Conservation (phyloP, 2,797 vertebrate species). For the Micromesistius poutassou region DNA sequence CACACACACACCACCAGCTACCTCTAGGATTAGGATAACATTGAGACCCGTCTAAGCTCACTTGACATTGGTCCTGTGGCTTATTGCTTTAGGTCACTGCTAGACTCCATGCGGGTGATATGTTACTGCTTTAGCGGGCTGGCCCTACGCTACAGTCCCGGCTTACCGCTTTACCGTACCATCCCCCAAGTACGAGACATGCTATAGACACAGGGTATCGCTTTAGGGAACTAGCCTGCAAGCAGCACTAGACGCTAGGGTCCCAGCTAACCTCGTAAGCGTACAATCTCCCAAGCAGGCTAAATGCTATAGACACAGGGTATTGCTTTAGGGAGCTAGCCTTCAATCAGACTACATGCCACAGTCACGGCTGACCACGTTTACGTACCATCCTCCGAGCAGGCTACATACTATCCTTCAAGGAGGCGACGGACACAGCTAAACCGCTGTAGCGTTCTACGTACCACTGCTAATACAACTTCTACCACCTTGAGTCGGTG, state of each 20-base stretch:
- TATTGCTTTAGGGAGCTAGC: too few species aligned
- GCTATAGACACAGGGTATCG: too few species aligned
- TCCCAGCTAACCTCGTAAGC: too few species aligned
- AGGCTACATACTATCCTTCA: background rate
- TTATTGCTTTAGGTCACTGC: slow-evolving; percentile 1
- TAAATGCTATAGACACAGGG: too few species aligned
- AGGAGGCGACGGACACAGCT: background rate
- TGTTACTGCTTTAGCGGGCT: too few species aligned
- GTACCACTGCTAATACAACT: background rate
- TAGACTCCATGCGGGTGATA: background rate
- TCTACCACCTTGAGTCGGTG: background rate
- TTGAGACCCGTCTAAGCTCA: background rate
- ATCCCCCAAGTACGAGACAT: too few species aligned
- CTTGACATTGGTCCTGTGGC: background rate
- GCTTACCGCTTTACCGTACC: too few species aligned
- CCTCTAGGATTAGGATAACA: background rate
- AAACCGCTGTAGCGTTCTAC: background rate
- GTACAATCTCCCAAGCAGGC: too few species aligned
- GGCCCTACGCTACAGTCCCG: too few species aligned
- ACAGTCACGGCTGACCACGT: background rate
- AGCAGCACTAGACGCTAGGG: too few species aligned
- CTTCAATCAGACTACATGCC: too few species aligned
- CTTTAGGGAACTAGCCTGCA: too few species aligned
- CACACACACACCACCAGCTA: background rate
- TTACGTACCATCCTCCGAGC: background rate